Percentiles rank a stretch among this genome's conserved stretches.
Evolutionary conservation across 2,797 vertebrate genomes (phyloP).

Genomic region (Vipera latastei): DNA sequence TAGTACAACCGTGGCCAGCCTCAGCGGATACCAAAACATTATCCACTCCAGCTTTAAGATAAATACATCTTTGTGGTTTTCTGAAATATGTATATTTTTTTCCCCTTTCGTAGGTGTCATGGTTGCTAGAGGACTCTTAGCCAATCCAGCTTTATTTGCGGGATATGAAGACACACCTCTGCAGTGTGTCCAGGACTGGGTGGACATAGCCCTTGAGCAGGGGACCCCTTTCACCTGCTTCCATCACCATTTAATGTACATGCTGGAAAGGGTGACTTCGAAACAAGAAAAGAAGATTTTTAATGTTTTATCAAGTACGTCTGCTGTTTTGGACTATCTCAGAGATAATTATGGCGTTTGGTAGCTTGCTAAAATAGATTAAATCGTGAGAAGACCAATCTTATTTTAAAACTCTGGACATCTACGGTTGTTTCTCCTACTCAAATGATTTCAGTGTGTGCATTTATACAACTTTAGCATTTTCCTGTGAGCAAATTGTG

Average conservation of each 20-base stretch:
- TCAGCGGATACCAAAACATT: background rate
- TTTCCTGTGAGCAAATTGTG: background rate
- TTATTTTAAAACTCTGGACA: background rate
- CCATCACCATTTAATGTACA: conserved; percentile 97
- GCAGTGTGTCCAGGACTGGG: conserved; percentile 94
- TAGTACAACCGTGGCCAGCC: background rate
- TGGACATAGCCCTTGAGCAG: conserved; percentile 86
- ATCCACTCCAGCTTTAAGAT: background rate
- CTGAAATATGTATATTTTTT: conserved; percentile 31
- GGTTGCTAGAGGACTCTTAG: conserved; percentile 89
- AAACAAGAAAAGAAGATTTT: conserved; percentile 92
- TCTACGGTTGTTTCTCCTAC: background rate
- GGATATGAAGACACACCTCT: conserved; percentile 91
- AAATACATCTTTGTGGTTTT: background rate
- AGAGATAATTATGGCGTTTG: conserved; percentile 79
- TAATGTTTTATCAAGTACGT: conserved; percentile 90
- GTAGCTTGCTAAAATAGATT: conserved; percentile 18
- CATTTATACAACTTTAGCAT: background rate
- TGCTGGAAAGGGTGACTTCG: conserved; percentile 93
- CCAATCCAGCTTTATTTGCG: conserved; percentile 96
- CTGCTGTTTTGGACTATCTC: conserved; percentile 92
- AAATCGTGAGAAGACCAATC: background rate
- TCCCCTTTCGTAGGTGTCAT: conserved; percentile 82
- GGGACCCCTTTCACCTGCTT: conserved; percentile 94
- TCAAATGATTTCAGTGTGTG: background rate